Conservation (phyloP, 2,888 invertebrate species). For the Palloptera scutellata region DNA sequence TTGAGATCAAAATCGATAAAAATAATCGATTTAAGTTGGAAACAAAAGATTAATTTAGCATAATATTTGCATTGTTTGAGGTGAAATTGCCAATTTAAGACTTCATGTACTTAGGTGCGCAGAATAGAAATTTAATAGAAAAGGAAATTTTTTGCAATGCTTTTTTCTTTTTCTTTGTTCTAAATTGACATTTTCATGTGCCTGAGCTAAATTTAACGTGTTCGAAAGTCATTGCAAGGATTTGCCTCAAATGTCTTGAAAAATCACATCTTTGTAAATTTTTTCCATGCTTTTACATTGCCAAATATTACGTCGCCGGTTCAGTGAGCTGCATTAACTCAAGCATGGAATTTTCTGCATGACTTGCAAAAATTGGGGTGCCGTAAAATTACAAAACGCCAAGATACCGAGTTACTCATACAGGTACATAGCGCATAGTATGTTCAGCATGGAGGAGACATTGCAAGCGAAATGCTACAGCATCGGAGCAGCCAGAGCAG, state of each 20-base stretch:
- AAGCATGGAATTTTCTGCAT: conserved; percentile 33
- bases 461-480: not conserved
- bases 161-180: too few relatives aligned
- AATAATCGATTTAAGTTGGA: conserved; percentile 1
- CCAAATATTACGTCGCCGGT: conserved; percentile 28
- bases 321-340: conserved; percentile 32
- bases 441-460: not conserved
- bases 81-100: too few relatives aligned
- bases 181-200: not conserved
- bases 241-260: conserved; percentile 19
- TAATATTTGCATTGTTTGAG: too few relatives aligned
- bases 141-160: too few relatives aligned
- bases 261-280: conserved; percentile 11
- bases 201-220: too few relatives aligned
- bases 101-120: too few relatives aligned
- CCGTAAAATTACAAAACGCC: conserved; percentile 29
- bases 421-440: conserved; percentile 22
- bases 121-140: too few relatives aligned
- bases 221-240: conserved; percentile 1
- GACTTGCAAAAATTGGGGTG: conserved; percentile 33
- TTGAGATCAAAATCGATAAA: not conserved
- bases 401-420: conserved; percentile 1
- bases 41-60: not conserved
- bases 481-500: too few relatives aligned
- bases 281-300: not conserved